Conservation (phyloP, 1,140 invertebrate species). For the Grapholita molesta region DNA sequence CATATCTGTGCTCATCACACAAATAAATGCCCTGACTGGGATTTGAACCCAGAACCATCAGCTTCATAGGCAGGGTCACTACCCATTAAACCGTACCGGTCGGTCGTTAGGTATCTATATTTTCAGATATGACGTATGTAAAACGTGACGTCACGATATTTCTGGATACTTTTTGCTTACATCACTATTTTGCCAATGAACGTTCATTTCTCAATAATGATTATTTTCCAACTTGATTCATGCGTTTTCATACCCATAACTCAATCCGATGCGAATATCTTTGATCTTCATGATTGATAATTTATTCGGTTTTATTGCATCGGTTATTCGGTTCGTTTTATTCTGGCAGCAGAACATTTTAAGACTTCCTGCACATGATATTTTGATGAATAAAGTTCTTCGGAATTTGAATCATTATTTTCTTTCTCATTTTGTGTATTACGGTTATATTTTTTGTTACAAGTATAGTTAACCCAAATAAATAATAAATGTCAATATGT, state of each 20-base stretch:
- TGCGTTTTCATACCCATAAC: background rate
- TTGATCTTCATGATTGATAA: background rate
- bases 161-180: background rate
- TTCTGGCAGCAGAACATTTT: background rate
- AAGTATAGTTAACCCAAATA: no score
- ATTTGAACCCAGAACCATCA: no score
- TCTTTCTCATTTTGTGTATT: no score
- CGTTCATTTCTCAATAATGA: background rate
- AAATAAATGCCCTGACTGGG: no score
- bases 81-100: background rate
- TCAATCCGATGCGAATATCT: background rate
- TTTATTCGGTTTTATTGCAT: background rate
- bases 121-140: no score
- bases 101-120: no score
- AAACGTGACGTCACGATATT: background rate
- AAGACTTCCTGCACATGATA: background rate
- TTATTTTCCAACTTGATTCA: conserved; percentile 2
- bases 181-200: background rate
- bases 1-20: no score
- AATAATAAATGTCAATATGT: no score
- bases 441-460: no score
- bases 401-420: background rate
- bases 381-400: background rate
- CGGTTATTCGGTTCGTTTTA: no score
- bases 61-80: no score